Evolutionary conservation across 2,797 vertebrate genomes (phyloP).

Genomic region (Amazona ochrocephala): DNA sequence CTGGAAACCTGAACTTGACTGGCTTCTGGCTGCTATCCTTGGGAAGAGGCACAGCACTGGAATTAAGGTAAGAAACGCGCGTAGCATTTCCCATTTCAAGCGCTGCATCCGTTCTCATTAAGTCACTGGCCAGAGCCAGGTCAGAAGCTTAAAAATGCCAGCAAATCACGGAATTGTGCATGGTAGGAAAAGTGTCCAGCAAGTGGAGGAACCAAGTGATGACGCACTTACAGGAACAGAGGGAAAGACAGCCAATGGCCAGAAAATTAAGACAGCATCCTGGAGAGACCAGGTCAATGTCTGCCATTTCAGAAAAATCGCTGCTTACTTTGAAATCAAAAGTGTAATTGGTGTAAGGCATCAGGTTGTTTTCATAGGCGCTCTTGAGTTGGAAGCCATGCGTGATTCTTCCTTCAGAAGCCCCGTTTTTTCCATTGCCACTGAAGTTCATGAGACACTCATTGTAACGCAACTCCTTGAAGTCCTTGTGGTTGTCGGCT

Average conservation of each 20-base stretch:
- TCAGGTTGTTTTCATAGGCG: conserved; percentile 94
- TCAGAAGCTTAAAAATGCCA: background rate
- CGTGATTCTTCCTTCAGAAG: conserved; percentile 91
- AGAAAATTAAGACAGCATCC: background rate
- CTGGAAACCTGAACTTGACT: background rate
- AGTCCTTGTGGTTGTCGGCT: conserved; percentile 98
- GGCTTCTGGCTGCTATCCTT: background rate
- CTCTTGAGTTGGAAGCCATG: conserved; percentile 98
- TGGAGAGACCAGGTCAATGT: background rate
- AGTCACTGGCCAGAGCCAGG: background rate
- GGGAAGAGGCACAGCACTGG: background rate
- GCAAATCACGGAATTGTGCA: background rate
- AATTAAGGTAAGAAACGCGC: background rate
- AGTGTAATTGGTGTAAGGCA: conserved; percentile 99
- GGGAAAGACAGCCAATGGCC: background rate
- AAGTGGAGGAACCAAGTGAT: background rate
- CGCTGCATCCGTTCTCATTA: background rate
- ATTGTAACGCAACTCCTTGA: conserved; percentile 95
- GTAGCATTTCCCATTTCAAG: background rate
- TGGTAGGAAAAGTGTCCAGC: background rate
- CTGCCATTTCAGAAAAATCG: background rate
- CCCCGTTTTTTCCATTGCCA: conserved; percentile 91
- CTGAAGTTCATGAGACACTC: conserved; percentile 98
- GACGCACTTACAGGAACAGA: background rate
- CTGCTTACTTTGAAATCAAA: conserved; percentile 93